These are phyloP conservation scores for Ormyrus labotus DNA, from an alignment of 2,888 invertebrate genomes.

Conservation along the genomic window DNA sequence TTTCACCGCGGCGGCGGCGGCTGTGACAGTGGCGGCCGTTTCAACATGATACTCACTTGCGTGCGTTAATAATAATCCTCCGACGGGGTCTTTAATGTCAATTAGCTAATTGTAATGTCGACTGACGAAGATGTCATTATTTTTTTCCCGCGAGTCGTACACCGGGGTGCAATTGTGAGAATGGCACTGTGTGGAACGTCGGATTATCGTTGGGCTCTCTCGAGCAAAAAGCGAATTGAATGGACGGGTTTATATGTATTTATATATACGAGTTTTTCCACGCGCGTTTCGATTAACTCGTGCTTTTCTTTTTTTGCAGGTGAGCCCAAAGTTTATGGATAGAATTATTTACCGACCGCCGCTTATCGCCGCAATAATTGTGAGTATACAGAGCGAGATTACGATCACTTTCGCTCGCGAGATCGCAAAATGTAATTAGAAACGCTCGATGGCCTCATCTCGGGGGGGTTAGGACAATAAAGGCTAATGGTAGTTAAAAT, in stretches of 20 bases:
- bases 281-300: background rate
- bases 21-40: too few relatives aligned
- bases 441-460: background rate
- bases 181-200: too few relatives aligned
- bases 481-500: background rate
- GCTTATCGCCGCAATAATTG: constrained; percentile 2
- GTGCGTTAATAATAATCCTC: constrained; percentile 1
- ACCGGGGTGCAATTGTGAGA: too few relatives aligned
- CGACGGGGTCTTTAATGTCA: background rate
- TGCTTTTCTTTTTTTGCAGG: constrained; percentile 3
- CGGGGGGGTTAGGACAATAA: background rate
- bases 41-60: constrained; percentile 10
- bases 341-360: background rate
- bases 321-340: constrained; percentile 6
- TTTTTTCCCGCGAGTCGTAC: background rate
- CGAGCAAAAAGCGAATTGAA: too few relatives aligned
- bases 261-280: background rate
- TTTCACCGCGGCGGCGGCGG: constrained; percentile 2
- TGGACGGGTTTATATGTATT: too few relatives aligned
- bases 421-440: constrained; percentile 30
- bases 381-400: constrained; percentile 13
- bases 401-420: constrained; percentile 39
- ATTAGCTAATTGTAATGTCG: constrained; percentile 33
- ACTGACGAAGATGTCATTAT: constrained; percentile 15
- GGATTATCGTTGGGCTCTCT: too few relatives aligned